Conservation (phyloP, 2,113 vertebrate genomes). For the Cynocephalus volans region DNA sequence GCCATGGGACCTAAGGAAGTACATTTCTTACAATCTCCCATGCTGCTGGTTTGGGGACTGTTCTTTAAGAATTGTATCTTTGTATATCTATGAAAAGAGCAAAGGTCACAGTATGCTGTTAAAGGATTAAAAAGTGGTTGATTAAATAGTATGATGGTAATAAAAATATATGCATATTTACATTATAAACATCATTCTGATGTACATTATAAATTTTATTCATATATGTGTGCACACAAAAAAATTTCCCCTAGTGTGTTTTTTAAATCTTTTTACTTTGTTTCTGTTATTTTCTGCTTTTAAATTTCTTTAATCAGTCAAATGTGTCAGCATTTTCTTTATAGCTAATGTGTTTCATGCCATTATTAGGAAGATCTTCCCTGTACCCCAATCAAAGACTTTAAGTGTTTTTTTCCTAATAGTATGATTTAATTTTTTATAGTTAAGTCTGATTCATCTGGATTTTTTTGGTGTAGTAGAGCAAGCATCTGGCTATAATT, state of each 20-base stretch:
- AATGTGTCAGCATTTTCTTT: neutral
- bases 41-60: neutral
- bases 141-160: neutral
- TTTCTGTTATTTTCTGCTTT: neutral
- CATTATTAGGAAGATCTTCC: neutral
- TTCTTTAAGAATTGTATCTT: neutral
- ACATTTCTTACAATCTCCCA: neutral
- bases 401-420: neutral
- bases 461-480: neutral
- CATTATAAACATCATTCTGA: neutral
- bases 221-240: neutral
- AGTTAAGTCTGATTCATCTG: neutral
- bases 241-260: neutral
- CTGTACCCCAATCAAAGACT: neutral
- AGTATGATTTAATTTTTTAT: neutral
- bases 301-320: neutral
- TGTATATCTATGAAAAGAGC: neutral
- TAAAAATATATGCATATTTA: neutral
- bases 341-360: neutral
- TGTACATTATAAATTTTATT: neutral
- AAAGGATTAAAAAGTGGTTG: neutral
- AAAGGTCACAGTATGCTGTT: neutral
- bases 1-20: neutral
- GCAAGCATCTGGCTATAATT: neutral
- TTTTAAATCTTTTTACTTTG: neutral